A percentile compares a stretch with the other conserved stretches of the same genome.
These are phyloP conservation scores for Lasiommata megera DNA, from an alignment of 2,888 invertebrate species.

Conservation along the genomic window DNA sequence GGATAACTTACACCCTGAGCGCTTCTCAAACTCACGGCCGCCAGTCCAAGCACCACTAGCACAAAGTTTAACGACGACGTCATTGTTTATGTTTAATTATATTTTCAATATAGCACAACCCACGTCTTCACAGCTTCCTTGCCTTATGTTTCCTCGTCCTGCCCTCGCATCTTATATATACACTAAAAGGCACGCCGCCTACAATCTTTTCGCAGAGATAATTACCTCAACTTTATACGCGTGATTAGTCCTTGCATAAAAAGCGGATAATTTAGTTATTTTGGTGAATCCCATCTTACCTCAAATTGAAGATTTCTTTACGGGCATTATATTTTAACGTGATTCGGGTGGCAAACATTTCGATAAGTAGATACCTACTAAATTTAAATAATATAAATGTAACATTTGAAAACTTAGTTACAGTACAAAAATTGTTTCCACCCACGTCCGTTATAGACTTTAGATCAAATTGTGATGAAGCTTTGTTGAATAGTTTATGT, in stretches of 20 bases:
- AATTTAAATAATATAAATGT: no score
- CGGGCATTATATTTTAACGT: background rate
- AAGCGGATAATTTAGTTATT: conserved; percentile 32
- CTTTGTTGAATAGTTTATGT: no score
- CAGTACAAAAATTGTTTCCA: no score
- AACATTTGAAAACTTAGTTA: no score
- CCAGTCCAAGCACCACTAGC: conserved; percentile 30
- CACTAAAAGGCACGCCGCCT: conserved; percentile 31
- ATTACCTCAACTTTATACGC: conserved; percentile 34
- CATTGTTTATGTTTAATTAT: conserved; percentile 9
- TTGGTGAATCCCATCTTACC: conserved; percentile 15
- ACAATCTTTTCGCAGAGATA: conserved; percentile 32
- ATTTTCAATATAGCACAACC: conserved; percentile 11
- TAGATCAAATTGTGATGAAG: no score
- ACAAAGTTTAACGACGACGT: conserved; percentile 32
- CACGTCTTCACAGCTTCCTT: conserved; percentile 20
- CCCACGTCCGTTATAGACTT: no score
- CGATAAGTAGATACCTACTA: no score
- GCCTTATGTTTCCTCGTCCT: conserved; percentile 17
- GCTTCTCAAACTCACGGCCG: conserved; percentile 33
- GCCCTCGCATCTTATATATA: conserved; percentile 32
- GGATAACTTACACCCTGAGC: conserved; percentile 30
- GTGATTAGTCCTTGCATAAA: conserved; percentile 28
- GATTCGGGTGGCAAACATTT: no score
- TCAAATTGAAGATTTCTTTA: conserved; percentile 1